Conservation (phyloP, 2,888 invertebrate genomes). For the Epistrophe eligans region DNA sequence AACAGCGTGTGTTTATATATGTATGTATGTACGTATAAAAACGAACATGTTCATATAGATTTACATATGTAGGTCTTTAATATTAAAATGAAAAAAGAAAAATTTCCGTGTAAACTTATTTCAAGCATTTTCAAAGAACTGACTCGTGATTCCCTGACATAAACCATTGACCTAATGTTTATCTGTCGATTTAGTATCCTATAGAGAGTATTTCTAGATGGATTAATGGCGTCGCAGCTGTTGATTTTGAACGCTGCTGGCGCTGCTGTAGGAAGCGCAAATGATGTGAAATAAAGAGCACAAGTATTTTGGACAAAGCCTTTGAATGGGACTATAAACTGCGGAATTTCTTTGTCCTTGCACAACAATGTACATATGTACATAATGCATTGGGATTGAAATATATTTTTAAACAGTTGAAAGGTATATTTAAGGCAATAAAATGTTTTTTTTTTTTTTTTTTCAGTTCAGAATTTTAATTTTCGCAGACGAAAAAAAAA, state of each 20-base stretch:
- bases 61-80: neutral
- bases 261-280: neutral
- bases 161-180: conserved; percentile 64
- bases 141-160: conserved; percentile 25
- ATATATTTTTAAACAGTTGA: neutral
- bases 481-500: neutral
- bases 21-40: neutral
- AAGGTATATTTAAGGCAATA: neutral
- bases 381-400: conserved; percentile 6
- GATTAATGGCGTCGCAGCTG: conserved; percentile 14
- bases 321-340: neutral
- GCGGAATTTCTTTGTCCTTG: conserved; percentile 25
- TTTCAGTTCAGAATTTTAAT: neutral
- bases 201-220: conserved; percentile 13
- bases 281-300: neutral
- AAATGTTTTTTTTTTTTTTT: too few relatives aligned
- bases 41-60: neutral
- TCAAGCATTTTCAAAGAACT: conserved; percentile 11
- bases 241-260: neutral
- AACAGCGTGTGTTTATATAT: conserved; percentile 33
- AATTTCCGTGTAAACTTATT: conserved; percentile 28
- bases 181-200: conserved; percentile 29
- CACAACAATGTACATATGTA: neutral
- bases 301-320: conserved; percentile 14
- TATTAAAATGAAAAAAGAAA: conserved; percentile 7